Base-by-base conservation (phyloP, 2,113 vertebrate species). In the Aptenodytes patagonicus region DNA sequence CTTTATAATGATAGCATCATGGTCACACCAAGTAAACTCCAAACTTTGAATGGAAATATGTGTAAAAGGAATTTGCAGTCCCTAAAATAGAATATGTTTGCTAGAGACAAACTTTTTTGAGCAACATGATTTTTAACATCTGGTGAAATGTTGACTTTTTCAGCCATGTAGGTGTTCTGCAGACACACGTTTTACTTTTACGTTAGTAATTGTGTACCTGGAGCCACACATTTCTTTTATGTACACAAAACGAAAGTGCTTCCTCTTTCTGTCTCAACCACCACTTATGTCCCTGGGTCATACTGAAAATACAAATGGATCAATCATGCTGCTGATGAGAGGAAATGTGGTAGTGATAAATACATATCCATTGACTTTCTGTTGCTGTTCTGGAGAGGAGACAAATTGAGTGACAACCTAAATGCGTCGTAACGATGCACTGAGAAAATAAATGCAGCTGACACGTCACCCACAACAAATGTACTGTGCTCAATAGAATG, bases 301-400 rank as follows among this genome's bases (percentile, higher is more conserved):
- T 86, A 83, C 80, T 94, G 91, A 84, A 95, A 89, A 54, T 32
- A 78, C 36, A 71, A 93, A 91, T 65, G 47, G 57, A 90, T 92
- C 68, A 88, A n/a, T 95, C 75, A 42, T 22, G 40, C 60, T 90
- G 44, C 17, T 83, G 68, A 57, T 93, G 87, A 96, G 82, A 93
- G 90, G 91, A 92, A 70, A 92, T 68, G 40, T 80, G 65, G 25
- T 54, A 64, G 47, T 69, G 80, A 91, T 73, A 95, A 94, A 91
- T 69, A 77, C 21, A n/a, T 86, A 54, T 62, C 65, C 78, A 93
- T 72, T 96, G 96, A 95, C 71, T 89, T 95, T 89, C 90, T 94
- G 68, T 71, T 93, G 71, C 65, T 78, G 6, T 70, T 89, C 72
- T 95, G 42, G 58, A 84, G 52, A 76, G 46, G 36, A 82, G 83